Evolutionary conservation across 2,888 invertebrate species (phyloP), one percentile per base, ranked within the genome.

Genomic region (Pocota personata): DNA sequence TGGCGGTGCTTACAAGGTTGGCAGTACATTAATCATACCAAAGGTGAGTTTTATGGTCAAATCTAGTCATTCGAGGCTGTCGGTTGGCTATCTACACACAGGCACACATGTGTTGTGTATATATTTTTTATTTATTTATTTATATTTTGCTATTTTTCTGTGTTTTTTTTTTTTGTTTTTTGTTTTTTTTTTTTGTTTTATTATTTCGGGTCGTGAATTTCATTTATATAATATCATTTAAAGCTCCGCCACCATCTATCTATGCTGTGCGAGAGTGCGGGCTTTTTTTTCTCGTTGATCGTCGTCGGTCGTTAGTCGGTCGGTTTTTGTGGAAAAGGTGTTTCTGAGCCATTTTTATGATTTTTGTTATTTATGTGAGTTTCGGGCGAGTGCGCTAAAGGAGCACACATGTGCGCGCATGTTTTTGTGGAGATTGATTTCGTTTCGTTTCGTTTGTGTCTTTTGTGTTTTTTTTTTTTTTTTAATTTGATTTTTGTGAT

Each of bases 11-110:
- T 89, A 89, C 88, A 89, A 89, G 88, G 88, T 89, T 82, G 89
- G 89, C 86, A 89, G 89, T 84, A 89, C 89, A 88, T 87, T 90
- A 87, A 88, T 89, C 69, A 89, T 89, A 88, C 89, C 89, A 88
- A 88, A 90, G 89, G 89, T 89, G 87, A 89, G 89, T 86, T 69
- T 86, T 72, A 86, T 86, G 86, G 72, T 77, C 82, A 72, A 64
- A 52, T 82, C 43, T 57, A 72, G 58, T 58, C 21, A 75, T 50
- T 86, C 76, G 86, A 86, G 86, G 86, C 40, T 82, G 76, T 71
- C 50, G 24, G 55, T 43, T n/a, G 55, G n/a, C n/a, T 55, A 14
- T 40, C 37, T 32, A 43, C 32, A 35, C 27, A 66, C 24, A 50
- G 12, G 7, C 40, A 62, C 30, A 69, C 73, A 67, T 27, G 14